Evolutionary conservation across 2,888 invertebrate species (phyloP), one percentile per base, ranked within the genome.

Genomic region (Diplolepis rosae): DNA sequence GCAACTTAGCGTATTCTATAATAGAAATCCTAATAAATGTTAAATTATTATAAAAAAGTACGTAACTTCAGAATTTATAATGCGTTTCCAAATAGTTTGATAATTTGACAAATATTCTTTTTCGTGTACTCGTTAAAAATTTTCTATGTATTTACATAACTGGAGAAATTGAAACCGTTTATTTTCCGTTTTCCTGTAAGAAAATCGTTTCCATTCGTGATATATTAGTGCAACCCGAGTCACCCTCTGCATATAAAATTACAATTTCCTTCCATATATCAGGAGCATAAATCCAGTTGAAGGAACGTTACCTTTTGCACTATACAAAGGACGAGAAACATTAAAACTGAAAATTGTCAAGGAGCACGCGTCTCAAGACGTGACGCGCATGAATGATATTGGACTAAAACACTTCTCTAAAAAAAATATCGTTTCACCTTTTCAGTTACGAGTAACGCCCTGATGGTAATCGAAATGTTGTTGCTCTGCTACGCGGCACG

Each of bases 381-480:
- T 66, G 66, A 66, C 39, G 24, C 35, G 61, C 61, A 24, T 61
- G 61, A 61, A 35, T 61, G 39, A 61, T 24, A 24, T 32, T 4
- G 7, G 39, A 22, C n/a, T 39, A 61, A 39, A 39, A 13, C 35
- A 39, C 24, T 24, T 61, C 61, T 39, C 54, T 39, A 39, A 61
- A 61, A 56, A 24, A 39, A 39, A 13, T n/a, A 61, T 39, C 22
- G 15, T 68, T 22, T 27, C 28, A 42, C 39, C 39, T 65, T 90
- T 91, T 80, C 91, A 94, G 94, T 94, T 86, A 91, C 94, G 76
- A 92, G 93, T 89, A 93, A 93, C 87, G 89, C 91, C 45, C 83
- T 93, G 78, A 92, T 93, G 90, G 89, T 94, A 80, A 84, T 92
- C 79, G 94, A 94, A 88, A 94, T 94, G 93, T 89, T 93, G 68